phyloP scores from a whole-genome alignment of 1,140 invertebrate genomes.

The Dendrolimus punctatus region DNA sequence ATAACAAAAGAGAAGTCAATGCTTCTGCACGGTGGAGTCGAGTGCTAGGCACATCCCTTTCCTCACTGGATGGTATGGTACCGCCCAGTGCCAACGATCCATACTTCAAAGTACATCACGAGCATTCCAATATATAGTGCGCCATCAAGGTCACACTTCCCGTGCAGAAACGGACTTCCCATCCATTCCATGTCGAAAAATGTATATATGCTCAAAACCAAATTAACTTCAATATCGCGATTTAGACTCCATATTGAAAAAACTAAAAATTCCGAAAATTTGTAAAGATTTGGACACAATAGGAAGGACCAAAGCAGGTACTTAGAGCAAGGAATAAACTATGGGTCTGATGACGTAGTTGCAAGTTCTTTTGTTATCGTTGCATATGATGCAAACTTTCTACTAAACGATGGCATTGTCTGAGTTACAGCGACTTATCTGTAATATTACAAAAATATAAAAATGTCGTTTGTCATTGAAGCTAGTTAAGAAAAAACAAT shows the following conservation, averaged over 20 bases:
- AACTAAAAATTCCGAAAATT: slow-evolving; percentile 9
- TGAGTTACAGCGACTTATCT: too few species aligned
- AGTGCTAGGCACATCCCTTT: slow-evolving; percentile 55
- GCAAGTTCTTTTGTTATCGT: too few species aligned
- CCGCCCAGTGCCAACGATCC: slow-evolving; percentile 34
- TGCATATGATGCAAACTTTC: too few species aligned
- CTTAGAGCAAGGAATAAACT: slow-evolving; percentile 4
- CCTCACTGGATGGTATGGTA: slow-evolving; percentile 37
- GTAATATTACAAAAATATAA: too few species aligned
- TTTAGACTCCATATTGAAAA: slow-evolving; percentile 43
- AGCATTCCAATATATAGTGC: slow-evolving; percentile 34
- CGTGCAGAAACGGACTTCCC: slow-evolving; percentile 52
- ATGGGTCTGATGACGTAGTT: not conserved
- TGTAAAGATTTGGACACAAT: too few species aligned
- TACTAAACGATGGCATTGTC: too few species aligned
- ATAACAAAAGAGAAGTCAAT: slow-evolving; percentile 50
- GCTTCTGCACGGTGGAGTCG: slow-evolving; percentile 52
- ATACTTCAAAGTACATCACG: slow-evolving; percentile 49
- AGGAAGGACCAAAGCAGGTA: slow-evolving; percentile 13
- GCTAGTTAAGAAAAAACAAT: too few species aligned
- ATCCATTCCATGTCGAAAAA: slow-evolving; percentile 4
- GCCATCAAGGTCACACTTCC: slow-evolving; percentile 26
- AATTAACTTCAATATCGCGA: slow-evolving; percentile 30
- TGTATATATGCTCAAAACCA: slow-evolving; percentile 23
- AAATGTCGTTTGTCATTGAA: too few species aligned